Base-by-base conservation (phyloP, 2,797 vertebrate genomes). In the Todus mexicanus region DNA sequence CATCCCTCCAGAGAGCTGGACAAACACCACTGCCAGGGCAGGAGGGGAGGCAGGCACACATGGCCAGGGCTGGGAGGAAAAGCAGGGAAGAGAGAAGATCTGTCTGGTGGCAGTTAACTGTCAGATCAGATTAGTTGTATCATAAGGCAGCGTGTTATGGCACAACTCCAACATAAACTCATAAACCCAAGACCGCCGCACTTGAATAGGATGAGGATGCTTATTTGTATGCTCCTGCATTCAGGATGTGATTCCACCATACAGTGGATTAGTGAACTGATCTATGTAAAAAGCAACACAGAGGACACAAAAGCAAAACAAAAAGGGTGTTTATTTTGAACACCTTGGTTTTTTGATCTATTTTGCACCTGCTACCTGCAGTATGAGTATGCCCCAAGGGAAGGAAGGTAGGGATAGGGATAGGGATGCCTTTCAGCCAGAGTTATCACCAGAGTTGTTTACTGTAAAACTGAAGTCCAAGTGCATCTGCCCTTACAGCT, bases 101-200 rank as follows among this genome's bases (percentile, higher is more conserved):
- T 81, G 79, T 68, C 83, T 96, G 65, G 82, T 92, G 93, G 82
- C 81, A 92, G 89, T 75, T 83, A 92, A 63, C 89, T 95, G 93
- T 95, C 92, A 90, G 48, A 83, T 85, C 82, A 92, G 84, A 92
- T 93, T 92, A 94, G 59, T 57, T 87, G 82, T 83, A 77, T 92
- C 89, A 61, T 74, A 87, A 93, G 93, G n/a, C 53, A 89, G 61
- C 18, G 7, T 61, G 43, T 64, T 92, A 61, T 92, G 92, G 93
- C 92, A 85, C 47, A 37, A 27, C 20, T 94, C 84, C 94, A 95
- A 80, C 50, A 77, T 7, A 90, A 93, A 93, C 60, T 47, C 51
- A 81, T 11, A 91, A 95, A 94, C 69, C 50, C 69, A 85, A 65
- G 70, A 69, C 78, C 0, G 0, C 73, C 74, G 38, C 50, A 38